Conservation (phyloP, 2,888 invertebrate genomes). For the Philereme transversata region DNA sequence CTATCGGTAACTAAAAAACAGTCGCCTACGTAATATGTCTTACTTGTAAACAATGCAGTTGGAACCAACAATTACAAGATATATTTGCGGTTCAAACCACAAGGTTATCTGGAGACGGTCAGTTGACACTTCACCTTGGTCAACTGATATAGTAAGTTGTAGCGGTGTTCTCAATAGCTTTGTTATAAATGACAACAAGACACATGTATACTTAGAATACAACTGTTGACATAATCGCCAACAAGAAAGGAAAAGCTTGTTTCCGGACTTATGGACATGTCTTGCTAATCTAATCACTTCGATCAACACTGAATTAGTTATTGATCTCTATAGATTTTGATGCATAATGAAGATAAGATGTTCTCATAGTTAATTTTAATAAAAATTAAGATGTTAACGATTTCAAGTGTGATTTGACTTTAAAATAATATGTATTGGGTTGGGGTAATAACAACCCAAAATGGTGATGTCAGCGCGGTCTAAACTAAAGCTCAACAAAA, state of each 20-base stretch:
- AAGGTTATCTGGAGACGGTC: slow-evolving; percentile 55
- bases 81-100: slow-evolving; percentile 51
- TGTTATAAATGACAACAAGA: slow-evolving; percentile 33
- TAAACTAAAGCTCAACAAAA: slow-evolving; percentile 36
- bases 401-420: slow-evolving; percentile 2
- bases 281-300: slow-evolving; percentile 4
- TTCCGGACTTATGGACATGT: neutral
- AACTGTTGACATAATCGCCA: neutral
- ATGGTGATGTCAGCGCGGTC: slow-evolving; percentile 16
- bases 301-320: neutral
- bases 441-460: neutral
- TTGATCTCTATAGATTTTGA: neutral
- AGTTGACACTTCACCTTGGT: slow-evolving; percentile 55
- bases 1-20: too few species aligned
- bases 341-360: neutral
- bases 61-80: slow-evolving; percentile 22
- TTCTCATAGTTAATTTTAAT: too few species aligned
- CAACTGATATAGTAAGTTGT: slow-evolving; percentile 45
- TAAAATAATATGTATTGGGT: neutral
- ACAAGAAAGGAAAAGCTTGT: slow-evolving; percentile 3
- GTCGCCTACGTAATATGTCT: too few species aligned
- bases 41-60: slow-evolving; percentile 37
- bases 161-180: slow-evolving; percentile 25
- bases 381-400: neutral
- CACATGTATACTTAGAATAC: neutral